Base-by-base conservation (phyloP, 2,888 invertebrate species). In the Pterostichus madidus region DNA sequence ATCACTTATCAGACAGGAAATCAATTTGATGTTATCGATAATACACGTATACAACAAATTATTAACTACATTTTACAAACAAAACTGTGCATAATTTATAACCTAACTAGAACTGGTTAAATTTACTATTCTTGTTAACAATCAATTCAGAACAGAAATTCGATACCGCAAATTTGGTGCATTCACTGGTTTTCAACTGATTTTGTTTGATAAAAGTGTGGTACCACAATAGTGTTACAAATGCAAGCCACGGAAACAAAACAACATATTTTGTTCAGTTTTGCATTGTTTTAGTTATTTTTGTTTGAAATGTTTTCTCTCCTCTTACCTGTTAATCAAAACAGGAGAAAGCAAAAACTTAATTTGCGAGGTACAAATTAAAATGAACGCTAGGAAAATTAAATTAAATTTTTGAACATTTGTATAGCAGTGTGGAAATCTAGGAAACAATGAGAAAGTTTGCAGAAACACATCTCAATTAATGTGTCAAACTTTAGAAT, bases 401-500 rank as follows among this genome's bases (percentile, higher is more conserved):
- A 3, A 39, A 39, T 8, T 39, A 3, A 64, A 64, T 39, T 64
- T 64, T 64, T 35, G n/a, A 64, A n/a, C 35, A 35, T 49, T 49
- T 49, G 39, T 39, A 39, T n/a, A 64, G 11, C 64, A 64, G 24
- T 13, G 31, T 59, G 31, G 59, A 59, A 59, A 59, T 17, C 59
- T 59, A 31, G 59, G 11, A 24, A 59, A 64, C 64, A 64, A 64
- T 13, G 64, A 35, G 35, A 64, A 64, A 64, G 64, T 64, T 64
- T 64, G 35, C 64, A 64, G 64, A 64, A 64, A 64, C 64, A 64
- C 68, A 44, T 71, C 68, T 71, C 68, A 71, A 64, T 71, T 71
- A 71, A 71, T 71, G 68, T 71, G 68, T 71, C 68, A 71, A 71
- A 71, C 68, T 71, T 71, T 71, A 44, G 24, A 71, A 71, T 71